Evolutionary conservation across 2,888 invertebrate species (phyloP).

Genomic region (Eilema depressum): DNA sequence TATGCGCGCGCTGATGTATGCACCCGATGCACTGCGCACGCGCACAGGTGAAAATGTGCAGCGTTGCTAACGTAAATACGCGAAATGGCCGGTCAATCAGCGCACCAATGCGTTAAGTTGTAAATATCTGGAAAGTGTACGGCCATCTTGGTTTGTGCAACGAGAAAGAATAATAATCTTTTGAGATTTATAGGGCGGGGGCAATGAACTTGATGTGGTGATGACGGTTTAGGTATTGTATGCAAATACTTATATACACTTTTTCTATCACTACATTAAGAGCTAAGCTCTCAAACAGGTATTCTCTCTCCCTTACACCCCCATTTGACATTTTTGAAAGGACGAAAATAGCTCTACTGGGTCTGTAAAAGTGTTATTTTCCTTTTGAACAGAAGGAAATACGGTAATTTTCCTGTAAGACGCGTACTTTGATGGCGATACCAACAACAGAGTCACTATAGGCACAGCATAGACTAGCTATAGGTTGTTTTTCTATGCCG

Average conservation of each 20-base stretch:
- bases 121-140: conserved; percentile 54
- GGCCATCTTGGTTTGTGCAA: conserved; percentile 42
- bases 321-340: too few relatives aligned
- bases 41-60: conserved; percentile 58
- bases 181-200: conserved; percentile 40
- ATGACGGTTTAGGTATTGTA: conserved; percentile 7
- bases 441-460: too few relatives aligned
- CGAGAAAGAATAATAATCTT: conserved; percentile 51
- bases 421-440: too few relatives aligned
- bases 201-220: conserved; percentile 37
- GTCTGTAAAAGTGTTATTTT: too few relatives aligned
- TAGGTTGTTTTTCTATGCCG: too few relatives aligned
- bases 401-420: too few relatives aligned
- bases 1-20: conserved; percentile 55
- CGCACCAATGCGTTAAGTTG: conserved; percentile 38
- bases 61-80: conserved; percentile 53
- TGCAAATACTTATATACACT: too few relatives aligned
- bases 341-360: too few relatives aligned
- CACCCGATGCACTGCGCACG: conserved; percentile 46
- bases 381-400: too few relatives aligned
- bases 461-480: too few relatives aligned
- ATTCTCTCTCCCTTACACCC: too few relatives aligned
- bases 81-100: conserved; percentile 57
- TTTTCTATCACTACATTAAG: background rate
- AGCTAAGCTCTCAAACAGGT: too few relatives aligned